Evolutionary conservation across 2,888 invertebrate genomes (phyloP).

Genomic region (Caenorhabditis sp.): DNA sequence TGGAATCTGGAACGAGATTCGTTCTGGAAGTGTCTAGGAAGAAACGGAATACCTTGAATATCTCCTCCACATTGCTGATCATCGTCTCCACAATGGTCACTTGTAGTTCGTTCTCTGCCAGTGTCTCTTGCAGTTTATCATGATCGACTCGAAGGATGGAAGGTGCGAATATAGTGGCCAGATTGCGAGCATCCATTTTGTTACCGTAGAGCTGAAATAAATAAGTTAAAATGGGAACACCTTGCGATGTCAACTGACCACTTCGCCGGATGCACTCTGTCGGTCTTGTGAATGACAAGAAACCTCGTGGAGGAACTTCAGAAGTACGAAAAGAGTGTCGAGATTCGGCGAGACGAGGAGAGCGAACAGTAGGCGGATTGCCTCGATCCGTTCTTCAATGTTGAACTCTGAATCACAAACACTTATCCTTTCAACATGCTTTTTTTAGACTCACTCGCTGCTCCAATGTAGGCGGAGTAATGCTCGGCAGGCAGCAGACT

Average conservation of each 20-base stretch:
- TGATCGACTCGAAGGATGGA: slow-evolving; percentile 87
- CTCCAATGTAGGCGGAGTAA: slow-evolving; percentile 91
- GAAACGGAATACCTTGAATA: slow-evolving; percentile 84
- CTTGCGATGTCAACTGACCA: slow-evolving; percentile 56
- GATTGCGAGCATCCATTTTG: slow-evolving; percentile 93
- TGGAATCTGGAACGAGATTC: slow-evolving; percentile 84
- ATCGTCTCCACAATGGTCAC: slow-evolving; percentile 91
- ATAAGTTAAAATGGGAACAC: background rate
- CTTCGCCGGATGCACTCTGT: slow-evolving; percentile 81
- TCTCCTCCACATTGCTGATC: slow-evolving; percentile 85
- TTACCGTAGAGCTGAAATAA: slow-evolving; percentile 84
- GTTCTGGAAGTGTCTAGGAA: too few relatives aligned
- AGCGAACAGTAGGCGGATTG: slow-evolving; percentile 83
- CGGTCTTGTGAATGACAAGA: slow-evolving; percentile 86
- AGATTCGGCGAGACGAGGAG: slow-evolving; percentile 90
- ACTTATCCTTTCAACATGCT: background rate
- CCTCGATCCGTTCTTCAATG: slow-evolving; percentile 61
- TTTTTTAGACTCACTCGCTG: slow-evolving; percentile 86
- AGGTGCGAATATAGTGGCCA: slow-evolving; percentile 93
- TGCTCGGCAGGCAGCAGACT: slow-evolving; percentile 91
- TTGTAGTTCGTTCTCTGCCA: slow-evolving; percentile 84
- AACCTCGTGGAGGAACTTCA: slow-evolving; percentile 88
- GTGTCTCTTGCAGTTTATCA: slow-evolving; percentile 57
- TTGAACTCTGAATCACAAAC: slow-evolving; percentile 46
- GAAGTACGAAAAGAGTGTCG: slow-evolving; percentile 89